Evolutionary conservation across 1,140 invertebrate species (phyloP).

Genomic region (Zeugodacus cucurbitae): DNA sequence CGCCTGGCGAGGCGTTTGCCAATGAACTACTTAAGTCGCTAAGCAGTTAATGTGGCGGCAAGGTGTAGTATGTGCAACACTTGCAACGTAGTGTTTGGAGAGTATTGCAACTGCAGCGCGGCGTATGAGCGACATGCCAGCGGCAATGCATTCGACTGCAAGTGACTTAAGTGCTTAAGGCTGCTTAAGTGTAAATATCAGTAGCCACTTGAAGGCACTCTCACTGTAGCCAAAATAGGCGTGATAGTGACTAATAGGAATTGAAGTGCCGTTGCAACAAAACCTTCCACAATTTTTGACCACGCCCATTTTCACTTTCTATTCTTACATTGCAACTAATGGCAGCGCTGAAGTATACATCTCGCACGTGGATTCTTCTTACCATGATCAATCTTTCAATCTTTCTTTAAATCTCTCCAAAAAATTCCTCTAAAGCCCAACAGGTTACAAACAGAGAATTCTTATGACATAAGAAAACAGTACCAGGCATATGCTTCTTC

Average conservation of each 20-base stretch:
- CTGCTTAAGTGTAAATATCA: background rate
- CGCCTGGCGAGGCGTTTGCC: background rate
- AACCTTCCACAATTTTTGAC: background rate
- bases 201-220: background rate
- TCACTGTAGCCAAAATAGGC: background rate
- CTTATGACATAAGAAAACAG: background rate
- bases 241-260: background rate
- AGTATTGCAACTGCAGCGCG: background rate
- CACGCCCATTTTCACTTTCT: background rate
- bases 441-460: background rate
- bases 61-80: background rate
- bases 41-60: background rate
- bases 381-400: background rate
- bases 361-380: background rate
- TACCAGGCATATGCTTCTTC: background rate
- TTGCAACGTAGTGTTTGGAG: background rate
- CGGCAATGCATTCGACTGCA: background rate
- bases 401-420: too few species aligned
- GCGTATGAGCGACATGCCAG: background rate
- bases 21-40: background rate
- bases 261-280: background rate
- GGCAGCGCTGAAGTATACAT: background rate
- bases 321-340: too few species aligned
- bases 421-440: background rate
- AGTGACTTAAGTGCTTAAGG: background rate